Evolutionary conservation across 2,888 invertebrate species (phyloP).

Genomic region (Galeruca laticollis): DNA sequence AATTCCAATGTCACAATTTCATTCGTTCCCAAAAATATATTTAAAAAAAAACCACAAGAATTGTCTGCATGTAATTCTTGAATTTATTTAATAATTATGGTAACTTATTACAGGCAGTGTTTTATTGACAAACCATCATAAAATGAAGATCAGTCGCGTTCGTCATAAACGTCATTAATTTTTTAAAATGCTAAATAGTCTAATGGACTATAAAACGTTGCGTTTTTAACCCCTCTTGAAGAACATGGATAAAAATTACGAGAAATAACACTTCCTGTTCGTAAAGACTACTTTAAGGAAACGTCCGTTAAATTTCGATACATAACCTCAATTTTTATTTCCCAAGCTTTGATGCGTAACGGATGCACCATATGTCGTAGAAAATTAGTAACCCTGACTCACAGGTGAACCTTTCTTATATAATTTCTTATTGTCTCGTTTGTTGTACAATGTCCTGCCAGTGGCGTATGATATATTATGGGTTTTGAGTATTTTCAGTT

Average conservation of each 20-base stretch:
- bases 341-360: slow-evolving; percentile 64
- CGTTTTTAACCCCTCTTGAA: slow-evolving; percentile 42
- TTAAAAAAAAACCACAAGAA: too few relatives aligned
- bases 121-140: too few relatives aligned
- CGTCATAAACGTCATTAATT: slow-evolving; percentile 2
- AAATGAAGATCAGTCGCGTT: neutral
- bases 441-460: slow-evolving; percentile 20
- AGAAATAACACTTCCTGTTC: slow-evolving; percentile 44
- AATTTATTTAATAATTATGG: too few relatives aligned
- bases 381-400: slow-evolving; percentile 42
- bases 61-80: too few relatives aligned
- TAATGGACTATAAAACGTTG: slow-evolving; percentile 47
- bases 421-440: slow-evolving; percentile 26
- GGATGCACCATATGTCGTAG: slow-evolving; percentile 63
- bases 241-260: slow-evolving; percentile 38
- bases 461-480: slow-evolving; percentile 3
- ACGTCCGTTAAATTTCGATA: slow-evolving; percentile 53
- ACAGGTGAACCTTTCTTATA: slow-evolving; percentile 55
- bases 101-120: too few relatives aligned
- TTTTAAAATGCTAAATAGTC: slow-evolving; percentile 36
- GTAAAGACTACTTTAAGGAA: slow-evolving; percentile 42
- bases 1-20: too few relatives aligned
- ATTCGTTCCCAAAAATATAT: too few relatives aligned
- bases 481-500: neutral
- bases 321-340: slow-evolving; percentile 51